phyloP scores from a whole-genome alignment of 2,113 vertebrate genomes.

The Hemibagrus wyckioides region DNA sequence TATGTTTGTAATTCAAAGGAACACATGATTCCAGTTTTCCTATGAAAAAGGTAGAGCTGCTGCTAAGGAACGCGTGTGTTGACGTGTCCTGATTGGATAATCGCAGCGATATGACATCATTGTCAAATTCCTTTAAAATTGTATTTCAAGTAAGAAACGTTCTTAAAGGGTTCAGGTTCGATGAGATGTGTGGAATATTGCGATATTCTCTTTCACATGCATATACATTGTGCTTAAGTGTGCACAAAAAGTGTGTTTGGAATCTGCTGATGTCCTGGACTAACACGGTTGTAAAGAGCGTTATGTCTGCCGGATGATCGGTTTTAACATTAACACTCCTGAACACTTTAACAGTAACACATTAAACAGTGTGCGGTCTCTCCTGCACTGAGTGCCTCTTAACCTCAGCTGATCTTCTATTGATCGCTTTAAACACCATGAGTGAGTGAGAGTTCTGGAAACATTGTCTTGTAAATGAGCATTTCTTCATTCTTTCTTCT shows the following conservation, averaged over 20 bases:
- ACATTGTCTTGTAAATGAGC: neutral
- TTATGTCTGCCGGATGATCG: neutral
- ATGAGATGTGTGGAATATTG: neutral
- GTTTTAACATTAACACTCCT: slow-evolving; percentile 26
- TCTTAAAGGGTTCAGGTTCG: neutral
- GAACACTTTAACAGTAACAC: neutral
- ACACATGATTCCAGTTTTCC: no score
- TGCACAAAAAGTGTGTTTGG: neutral
- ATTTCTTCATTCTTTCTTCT: neutral
- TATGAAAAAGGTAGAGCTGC: neutral
- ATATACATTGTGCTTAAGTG: neutral
- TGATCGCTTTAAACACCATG: neutral
- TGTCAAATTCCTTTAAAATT: neutral
- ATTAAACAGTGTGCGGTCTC: neutral
- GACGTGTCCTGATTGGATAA: neutral
- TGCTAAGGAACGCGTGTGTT: neutral
- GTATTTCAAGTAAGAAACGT: neutral
- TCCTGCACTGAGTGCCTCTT: neutral
- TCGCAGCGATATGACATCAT: neutral
- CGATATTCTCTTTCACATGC: neutral
- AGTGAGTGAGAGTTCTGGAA: neutral
- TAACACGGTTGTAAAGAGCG: slow-evolving; percentile 1
- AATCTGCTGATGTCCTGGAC: neutral
- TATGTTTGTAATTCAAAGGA: no score
- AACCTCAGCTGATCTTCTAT: neutral